These are phyloP conservation scores for Adrianichthys oophorus DNA, from an alignment of 2,797 vertebrate genomes.

Conservation along the genomic window DNA sequence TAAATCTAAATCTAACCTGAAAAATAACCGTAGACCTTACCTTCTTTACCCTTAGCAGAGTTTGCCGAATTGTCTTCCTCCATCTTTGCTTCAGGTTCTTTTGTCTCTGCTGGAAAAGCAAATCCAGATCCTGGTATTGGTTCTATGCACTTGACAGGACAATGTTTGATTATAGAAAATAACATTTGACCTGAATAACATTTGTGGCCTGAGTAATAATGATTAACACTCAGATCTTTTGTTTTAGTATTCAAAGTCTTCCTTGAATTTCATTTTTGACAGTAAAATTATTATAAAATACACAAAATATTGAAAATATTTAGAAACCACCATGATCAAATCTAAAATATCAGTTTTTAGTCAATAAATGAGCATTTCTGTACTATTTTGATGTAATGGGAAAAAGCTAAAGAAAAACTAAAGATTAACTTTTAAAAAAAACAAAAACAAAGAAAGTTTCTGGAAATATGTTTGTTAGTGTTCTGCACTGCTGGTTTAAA, in stretches of 20 bases:
- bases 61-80: slow-evolving; percentile 34
- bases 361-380: neutral
- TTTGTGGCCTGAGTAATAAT: too few relatives aligned
- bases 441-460: too few relatives aligned
- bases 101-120: slow-evolving; percentile 37
- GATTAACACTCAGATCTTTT: too few relatives aligned
- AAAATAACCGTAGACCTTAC: slow-evolving; percentile 46
- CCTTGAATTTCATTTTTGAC: too few relatives aligned
- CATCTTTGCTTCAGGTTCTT: slow-evolving; percentile 34
- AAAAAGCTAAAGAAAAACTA: neutral
- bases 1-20: slow-evolving; percentile 20
- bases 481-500: neutral
- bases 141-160: slow-evolving; percentile 3
- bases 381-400: neutral
- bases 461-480: too few relatives aligned
- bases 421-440: too few relatives aligned
- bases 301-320: too few relatives aligned
- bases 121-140: slow-evolving; percentile 20
- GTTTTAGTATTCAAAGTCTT: too few relatives aligned
- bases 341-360: too few relatives aligned
- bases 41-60: slow-evolving; percentile 53
- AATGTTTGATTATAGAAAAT: neutral
- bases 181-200: too few relatives aligned
- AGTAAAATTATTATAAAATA: too few relatives aligned
- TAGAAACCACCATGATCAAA: too few relatives aligned